Conservation (phyloP, 2,113 vertebrate genomes). For the Colinus virginianus region DNA sequence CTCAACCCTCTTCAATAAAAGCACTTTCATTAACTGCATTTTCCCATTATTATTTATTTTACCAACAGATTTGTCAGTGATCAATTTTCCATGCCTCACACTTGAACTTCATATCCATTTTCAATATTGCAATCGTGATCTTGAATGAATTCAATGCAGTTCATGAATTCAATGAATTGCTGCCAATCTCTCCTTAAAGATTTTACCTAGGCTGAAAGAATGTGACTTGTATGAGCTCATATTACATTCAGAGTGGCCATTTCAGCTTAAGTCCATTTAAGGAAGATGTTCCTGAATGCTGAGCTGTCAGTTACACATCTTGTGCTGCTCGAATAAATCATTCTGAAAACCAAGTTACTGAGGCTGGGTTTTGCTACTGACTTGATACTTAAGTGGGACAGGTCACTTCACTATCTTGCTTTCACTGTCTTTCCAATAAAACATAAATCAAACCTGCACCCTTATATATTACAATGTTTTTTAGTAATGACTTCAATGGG, state of each 20-base stretch:
- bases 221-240: background rate
- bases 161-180: background rate
- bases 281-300: background rate
- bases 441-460: background rate
- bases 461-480: background rate
- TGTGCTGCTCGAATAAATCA: background rate
- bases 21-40: background rate
- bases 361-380: background rate
- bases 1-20: background rate
- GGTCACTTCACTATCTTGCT: background rate
- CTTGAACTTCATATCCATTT: background rate
- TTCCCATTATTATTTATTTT: background rate
- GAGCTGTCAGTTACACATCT: background rate
- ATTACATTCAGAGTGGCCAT: background rate
- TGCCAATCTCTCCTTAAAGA: background rate
- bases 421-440: constrained; percentile 10
- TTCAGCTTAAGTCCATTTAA: constrained; percentile 7
- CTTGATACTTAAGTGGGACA: background rate
- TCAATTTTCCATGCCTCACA: background rate
- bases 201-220: background rate
- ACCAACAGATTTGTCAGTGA: background rate
- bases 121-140: background rate
- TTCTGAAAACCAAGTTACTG: background rate
- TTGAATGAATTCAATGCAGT: background rate
- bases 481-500: background rate